Evolutionary conservation across 2,888 invertebrate species (phyloP), one percentile per base, ranked within the genome.

Genomic region (Sinotaia quadrata): DNA sequence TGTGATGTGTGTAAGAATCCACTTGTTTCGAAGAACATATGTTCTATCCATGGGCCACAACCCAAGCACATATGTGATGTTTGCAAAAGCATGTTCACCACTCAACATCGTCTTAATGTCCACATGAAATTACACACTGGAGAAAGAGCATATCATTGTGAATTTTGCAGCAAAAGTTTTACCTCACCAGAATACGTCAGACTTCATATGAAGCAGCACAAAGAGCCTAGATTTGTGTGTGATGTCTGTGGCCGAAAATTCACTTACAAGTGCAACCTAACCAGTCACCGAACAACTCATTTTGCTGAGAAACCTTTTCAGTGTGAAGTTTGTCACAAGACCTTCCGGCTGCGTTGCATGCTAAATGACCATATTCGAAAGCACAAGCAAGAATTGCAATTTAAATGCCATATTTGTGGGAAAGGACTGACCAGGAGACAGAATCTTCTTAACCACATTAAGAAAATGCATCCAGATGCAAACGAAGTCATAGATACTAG

Each of bases 191-290:
- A 54, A 34, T 63, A 63, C 33, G 41, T 63, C 12, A 63, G 54
- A 37, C 52, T 51, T 10, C 63, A 63, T 52, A 51, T 51, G 36
- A 63, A 52, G 51, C 63, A 63, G 24, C 63, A 63, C 37, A 52
- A 63, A 31, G 63, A 63, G 36, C 51, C 63, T 4, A 63, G 54
- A 21, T 63, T 63, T 54, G 51, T 37, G 4, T 63, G 63, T 63
- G 63, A 63, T 51, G 41, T 63, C 54, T 63, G 63, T 51, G 36
- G 52, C 52, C 52, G 51, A 18, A 51, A 34, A 15, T 63, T 63
- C 18, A 63, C 63, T 4, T 63, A 63, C 37, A 63, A 63, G 54
- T 63, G 52, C 37, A 63, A 63, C 10, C 15, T 63, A 31, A 34
- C 52, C 24, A 36, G 34, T 4, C 63, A 63, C n/a, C 21, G 27